Conservation (phyloP, 1,140 invertebrate genomes). For the Caerostris extrusa region DNA sequence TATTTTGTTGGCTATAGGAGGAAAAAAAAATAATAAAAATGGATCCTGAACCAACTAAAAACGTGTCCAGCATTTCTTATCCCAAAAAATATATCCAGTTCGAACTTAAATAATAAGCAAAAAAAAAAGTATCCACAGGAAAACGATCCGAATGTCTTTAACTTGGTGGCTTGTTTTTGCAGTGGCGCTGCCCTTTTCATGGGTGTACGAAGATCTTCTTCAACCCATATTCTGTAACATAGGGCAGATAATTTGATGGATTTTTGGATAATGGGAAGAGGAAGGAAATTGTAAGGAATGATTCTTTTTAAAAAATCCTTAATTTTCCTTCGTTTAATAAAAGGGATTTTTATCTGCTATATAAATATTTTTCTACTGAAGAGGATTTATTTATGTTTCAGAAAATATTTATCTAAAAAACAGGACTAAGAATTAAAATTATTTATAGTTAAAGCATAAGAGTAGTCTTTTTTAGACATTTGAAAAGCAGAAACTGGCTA, state of each 20-base stretch:
- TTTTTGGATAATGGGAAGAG: not conserved
- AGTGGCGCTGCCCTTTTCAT: not conserved
- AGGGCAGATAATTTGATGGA: too few species aligned
- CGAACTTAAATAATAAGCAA: not conserved
- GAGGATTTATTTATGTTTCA: too few species aligned
- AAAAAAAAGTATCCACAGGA: not conserved
- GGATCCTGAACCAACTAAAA: not conserved
- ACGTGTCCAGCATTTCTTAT: not conserved
- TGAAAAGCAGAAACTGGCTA: too few species aligned
- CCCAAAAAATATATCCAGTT: not conserved
- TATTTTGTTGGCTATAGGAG: not conserved
- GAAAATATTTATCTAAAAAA: too few species aligned
- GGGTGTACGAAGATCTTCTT: not conserved
- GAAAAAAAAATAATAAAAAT: not conserved
- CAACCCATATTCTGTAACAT: not conserved
- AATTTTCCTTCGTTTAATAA: too few species aligned
- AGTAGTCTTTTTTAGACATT: too few species aligned
- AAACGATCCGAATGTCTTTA: not conserved
- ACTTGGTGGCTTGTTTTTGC: not conserved
- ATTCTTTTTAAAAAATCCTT: too few species aligned
- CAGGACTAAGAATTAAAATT: too few species aligned
- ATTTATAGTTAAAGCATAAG: too few species aligned
- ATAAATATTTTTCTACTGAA: too few species aligned
- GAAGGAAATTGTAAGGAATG: not conserved
- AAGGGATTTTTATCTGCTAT: too few species aligned